Base-by-base conservation (phyloP, 1,140 invertebrate species). In the Oncopodura yosiiana region DNA sequence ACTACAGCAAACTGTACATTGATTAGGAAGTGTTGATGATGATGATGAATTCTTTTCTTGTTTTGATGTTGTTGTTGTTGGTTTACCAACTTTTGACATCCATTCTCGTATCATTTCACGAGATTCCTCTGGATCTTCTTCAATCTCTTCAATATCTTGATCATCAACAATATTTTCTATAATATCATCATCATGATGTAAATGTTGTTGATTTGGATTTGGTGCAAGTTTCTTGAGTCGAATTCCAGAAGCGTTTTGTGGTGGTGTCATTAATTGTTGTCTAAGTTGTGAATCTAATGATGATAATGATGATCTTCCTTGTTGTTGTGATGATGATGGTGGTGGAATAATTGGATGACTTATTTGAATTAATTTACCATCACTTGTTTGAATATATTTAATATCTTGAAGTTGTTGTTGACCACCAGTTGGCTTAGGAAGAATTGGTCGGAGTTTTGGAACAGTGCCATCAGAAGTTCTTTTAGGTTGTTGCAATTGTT, bases 1-100 rank as follows among this genome's bases (percentile, higher is more conserved):
- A 11, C 18, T 23, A 37, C 43, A 49, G 30, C 61, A 63, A 27
- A 60, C 51, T 8, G 49, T 41, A 36, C 61, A 63, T 21, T 44
- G 44, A 32, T 56, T 49, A 18, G 27, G 26, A 16, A 36, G 18
- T 18, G 23, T 14, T 4, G 49, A 43, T 0, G 37, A 16, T 3
- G 43, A 23, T 19, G 41, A 48, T 14, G 46, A 27, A 12, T 29
- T 9, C 2, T 37, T 24, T 38, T 12, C 16, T 8, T 19, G 16
- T 30, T 3, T 32, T 45, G 14, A 16, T 16, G 0, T 32, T 29
- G 26, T 3, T 5, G 14, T 21, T 19, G 6, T 3, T 24, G 16
- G 18, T 24, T 52, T 46, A 1, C 56, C 60, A 19, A 62, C 42
- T 23, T 49, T 58, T 5, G 51, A 43, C 42, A 58, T 56, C 60